Percentiles rank a stretch among this genome's conserved stretches.
Conservation (phyloP, 2,113 vertebrate genomes). For the Suncus etruscus region DNA sequence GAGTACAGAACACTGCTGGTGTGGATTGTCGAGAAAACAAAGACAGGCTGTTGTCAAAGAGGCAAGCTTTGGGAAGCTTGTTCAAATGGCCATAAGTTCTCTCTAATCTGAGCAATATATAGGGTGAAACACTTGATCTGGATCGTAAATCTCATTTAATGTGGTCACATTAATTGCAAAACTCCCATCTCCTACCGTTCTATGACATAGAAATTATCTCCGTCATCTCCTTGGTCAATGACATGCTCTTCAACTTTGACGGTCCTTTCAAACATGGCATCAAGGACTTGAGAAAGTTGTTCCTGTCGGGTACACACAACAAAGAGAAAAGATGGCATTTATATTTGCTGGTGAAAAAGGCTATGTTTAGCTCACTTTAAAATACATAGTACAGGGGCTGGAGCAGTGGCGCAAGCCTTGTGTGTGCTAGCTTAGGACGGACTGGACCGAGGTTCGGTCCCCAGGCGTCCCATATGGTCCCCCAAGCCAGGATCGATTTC, state of each 20-base stretch:
- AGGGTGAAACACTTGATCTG: background rate
- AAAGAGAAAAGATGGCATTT: slow-evolving; percentile 33
- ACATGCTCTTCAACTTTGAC: slow-evolving; percentile 96
- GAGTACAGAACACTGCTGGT: too few relatives aligned
- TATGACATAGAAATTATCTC: slow-evolving; percentile 99
- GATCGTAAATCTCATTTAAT: background rate
- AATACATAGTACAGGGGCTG: background rate
- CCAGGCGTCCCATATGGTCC: too few relatives aligned
- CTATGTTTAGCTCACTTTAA: background rate
- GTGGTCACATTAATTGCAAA: background rate
- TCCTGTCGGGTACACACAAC: slow-evolving; percentile 88
- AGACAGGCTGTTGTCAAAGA: background rate
- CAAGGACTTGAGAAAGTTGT: slow-evolving; percentile 97
- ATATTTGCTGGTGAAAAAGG: background rate
- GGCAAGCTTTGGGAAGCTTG: background rate
- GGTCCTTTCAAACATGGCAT: slow-evolving; percentile 97
- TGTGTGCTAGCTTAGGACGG: too few relatives aligned
- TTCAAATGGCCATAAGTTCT: background rate
- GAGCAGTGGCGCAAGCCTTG: too few relatives aligned
- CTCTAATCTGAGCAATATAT: background rate
- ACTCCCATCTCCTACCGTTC: slow-evolving; percentile 90
- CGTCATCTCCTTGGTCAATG: slow-evolving; percentile 98
- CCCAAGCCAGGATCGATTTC: too few relatives aligned
- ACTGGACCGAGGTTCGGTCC: too few relatives aligned
- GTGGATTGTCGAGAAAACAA: slow-evolving; percentile 3